Percentiles rank a stretch among this genome's conserved stretches.
These are phyloP conservation scores for Tortricodes alternella DNA, from an alignment of 2,888 invertebrate genomes.

Conservation along the genomic window DNA sequence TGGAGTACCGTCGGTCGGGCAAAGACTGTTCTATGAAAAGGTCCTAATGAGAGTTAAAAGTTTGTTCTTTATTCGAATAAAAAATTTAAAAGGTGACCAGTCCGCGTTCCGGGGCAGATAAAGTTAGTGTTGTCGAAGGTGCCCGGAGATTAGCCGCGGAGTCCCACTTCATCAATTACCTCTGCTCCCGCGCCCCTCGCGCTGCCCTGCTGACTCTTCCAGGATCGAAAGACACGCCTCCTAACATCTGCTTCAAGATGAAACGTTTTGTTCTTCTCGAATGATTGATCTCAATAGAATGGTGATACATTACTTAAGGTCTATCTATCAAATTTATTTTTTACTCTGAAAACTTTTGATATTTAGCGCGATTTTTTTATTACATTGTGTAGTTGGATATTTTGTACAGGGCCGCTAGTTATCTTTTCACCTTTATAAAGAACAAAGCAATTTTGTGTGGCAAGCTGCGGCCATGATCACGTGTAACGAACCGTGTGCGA, in stretches of 20 bases:
- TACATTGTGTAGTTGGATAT: no score
- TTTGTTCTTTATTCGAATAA: conserved; percentile 37
- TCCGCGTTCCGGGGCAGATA: conserved; percentile 47
- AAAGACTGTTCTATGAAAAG: conserved; percentile 2
- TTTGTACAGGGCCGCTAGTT: not conserved
- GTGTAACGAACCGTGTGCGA: conserved; percentile 26
- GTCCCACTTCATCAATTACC: conserved; percentile 72
- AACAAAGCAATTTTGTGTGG: conserved; percentile 26
- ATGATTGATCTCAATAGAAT: conserved; percentile 43
- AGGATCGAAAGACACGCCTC: conserved; percentile 47
- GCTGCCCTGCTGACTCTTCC: conserved; percentile 41
- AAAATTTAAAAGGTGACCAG: conserved; percentile 46
- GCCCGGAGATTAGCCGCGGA: conserved; percentile 58
- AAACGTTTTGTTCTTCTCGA: conserved; percentile 39
- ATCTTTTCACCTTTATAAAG: conserved; percentile 15
- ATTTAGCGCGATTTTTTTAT: no score
- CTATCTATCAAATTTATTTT: no score
- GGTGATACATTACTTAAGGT: not conserved
- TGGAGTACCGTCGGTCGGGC: not conserved
- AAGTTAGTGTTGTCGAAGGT: conserved; percentile 59
- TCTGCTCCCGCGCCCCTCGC: conserved; percentile 38
- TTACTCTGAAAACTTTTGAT: no score
- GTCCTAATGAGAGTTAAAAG: conserved; percentile 30
- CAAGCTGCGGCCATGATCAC: conserved; percentile 9
- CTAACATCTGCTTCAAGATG: conserved; percentile 39